Evolutionary conservation across 2,888 invertebrate species (phyloP).

Genomic region (Drosophila phalerata): DNA sequence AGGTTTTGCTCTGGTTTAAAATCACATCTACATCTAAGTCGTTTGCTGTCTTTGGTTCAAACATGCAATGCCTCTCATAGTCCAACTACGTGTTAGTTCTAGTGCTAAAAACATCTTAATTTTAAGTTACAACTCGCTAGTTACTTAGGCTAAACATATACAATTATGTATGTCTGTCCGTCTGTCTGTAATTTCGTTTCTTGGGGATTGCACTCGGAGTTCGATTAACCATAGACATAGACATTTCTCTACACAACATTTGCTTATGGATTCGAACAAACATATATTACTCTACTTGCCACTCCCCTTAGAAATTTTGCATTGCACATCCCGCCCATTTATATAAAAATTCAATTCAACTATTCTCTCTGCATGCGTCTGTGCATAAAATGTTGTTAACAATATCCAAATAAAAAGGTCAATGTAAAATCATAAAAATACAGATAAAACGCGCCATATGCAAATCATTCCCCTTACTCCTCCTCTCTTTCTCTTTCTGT

Average conservation of each 20-base stretch:
- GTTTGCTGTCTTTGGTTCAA: constrained; percentile 39
- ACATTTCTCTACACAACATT: constrained; percentile 32
- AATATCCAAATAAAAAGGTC: constrained; percentile 36
- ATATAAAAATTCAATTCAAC: constrained; percentile 32
- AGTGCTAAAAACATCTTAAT: constrained; percentile 77
- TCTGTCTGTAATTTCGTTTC: constrained; percentile 1
- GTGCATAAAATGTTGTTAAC: constrained; percentile 19
- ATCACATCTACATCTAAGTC: constrained; percentile 79
- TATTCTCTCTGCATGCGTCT: constrained; percentile 10
- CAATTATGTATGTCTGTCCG: constrained; percentile 24
- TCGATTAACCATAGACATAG: constrained; percentile 42
- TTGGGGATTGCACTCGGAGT: constrained; percentile 8
- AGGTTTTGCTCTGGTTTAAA: constrained; percentile 55
- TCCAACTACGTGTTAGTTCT: constrained; percentile 64
- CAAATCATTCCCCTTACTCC: constrained; percentile 38
- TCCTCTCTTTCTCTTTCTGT: background rate
- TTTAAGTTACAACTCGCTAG: constrained; percentile 68
- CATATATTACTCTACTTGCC: constrained; percentile 19
- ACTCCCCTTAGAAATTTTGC: constrained; percentile 10
- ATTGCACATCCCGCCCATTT: constrained; percentile 21
- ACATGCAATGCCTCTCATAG: constrained; percentile 55
- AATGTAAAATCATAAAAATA: constrained; percentile 35
- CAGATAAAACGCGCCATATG: constrained; percentile 50
- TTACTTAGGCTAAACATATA: constrained; percentile 53
- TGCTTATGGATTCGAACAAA: constrained; percentile 27